Evolutionary conservation across 2,888 invertebrate species (phyloP).

Genomic region (Drosophila gaucha): DNA sequence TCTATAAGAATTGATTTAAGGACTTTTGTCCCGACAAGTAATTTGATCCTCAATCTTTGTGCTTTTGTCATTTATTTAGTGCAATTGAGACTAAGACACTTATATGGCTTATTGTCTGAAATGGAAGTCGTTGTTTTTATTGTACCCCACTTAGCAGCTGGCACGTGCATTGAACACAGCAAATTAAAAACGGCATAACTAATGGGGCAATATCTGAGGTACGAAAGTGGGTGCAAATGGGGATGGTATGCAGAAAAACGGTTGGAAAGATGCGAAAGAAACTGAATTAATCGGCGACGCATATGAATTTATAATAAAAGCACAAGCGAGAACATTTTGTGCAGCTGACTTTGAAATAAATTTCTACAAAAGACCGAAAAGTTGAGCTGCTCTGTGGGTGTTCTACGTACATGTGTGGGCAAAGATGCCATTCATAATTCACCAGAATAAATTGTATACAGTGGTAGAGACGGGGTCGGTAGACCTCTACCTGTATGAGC

Average conservation of each 20-base stretch:
- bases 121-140: constrained; percentile 36
- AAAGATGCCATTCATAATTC: constrained; percentile 73
- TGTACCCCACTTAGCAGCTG: constrained; percentile 19
- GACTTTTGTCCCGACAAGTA: neutral
- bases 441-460: constrained; percentile 66
- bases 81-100: constrained; percentile 19
- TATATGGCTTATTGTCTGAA: constrained; percentile 25
- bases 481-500: constrained; percentile 15
- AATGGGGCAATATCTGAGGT: constrained; percentile 52
- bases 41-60: neutral
- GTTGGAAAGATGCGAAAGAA: constrained; percentile 40
- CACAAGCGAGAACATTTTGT: constrained; percentile 57
- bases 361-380: constrained; percentile 46
- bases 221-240: neutral
- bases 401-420: constrained; percentile 14
- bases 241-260: constrained; percentile 9
- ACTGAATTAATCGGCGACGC: constrained; percentile 74
- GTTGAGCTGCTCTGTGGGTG: constrained; percentile 21
- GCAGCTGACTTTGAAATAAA: constrained; percentile 77
- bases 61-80: neutral
- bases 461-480: constrained; percentile 5
- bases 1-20: too few species aligned
- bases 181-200: constrained; percentile 76
- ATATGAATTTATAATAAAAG: constrained; percentile 73
- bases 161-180: constrained; percentile 67